Evolutionary conservation across 1,140 invertebrate species (phyloP).

Genomic region (Heliconius hewitsoni): DNA sequence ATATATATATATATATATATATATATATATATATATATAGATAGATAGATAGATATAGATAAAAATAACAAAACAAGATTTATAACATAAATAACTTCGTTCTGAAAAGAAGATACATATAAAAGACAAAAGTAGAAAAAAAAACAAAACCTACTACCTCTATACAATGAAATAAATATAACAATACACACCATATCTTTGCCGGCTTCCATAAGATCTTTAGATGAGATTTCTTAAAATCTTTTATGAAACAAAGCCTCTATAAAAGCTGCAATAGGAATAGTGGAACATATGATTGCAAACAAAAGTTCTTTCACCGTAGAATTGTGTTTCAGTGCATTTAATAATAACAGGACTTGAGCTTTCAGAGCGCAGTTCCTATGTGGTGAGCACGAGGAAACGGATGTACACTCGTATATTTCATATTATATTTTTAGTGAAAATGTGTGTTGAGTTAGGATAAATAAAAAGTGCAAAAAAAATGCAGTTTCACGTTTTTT

Average conservation of each 20-base stretch:
- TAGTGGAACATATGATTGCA: constrained; percentile 17
- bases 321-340: constrained; percentile 26
- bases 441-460: constrained; percentile 14
- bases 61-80: neutral
- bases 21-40: too few relatives aligned
- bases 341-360: constrained; percentile 32
- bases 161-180: neutral
- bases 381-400: constrained; percentile 22
- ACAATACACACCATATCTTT: neutral
- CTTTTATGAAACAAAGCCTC: constrained; percentile 5
- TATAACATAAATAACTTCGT: neutral
- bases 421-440: constrained; percentile 31
- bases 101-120: neutral
- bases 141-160: neutral
- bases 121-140: neutral
- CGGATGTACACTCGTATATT: constrained; percentile 18
- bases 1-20: too few relatives aligned
- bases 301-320: constrained; percentile 22
- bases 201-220: neutral
- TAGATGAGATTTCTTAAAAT: constrained; percentile 13
- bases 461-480: neutral
- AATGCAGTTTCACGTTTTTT: neutral
- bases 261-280: constrained; percentile 3
- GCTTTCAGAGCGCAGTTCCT: constrained; percentile 27
- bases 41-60: too few relatives aligned